Base-by-base conservation (phyloP, 2,888 invertebrate genomes). In the Catonia carolina region DNA sequence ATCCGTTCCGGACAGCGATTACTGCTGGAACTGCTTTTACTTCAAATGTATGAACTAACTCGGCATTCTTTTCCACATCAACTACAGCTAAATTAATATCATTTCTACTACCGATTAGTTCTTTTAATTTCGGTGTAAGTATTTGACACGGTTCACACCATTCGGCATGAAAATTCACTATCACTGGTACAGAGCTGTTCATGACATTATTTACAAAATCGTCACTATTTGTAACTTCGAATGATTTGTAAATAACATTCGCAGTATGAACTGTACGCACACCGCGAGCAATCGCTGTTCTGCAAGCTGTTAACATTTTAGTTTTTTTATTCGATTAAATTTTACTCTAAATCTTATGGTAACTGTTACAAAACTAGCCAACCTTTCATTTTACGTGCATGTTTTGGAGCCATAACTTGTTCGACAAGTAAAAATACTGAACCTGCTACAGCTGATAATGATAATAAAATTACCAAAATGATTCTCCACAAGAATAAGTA, bases 61-160 rank as follows among this genome's bases (percentile, higher is more conserved):
- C 89, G 0, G 87, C 83, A 71, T 90, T 87, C 45, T 80, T 78
- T 68, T 90, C 91, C 0, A 91, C 88, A 71, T 90, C 86, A 0
- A 91, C 83, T 18, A 89, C 82, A 1, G 90, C 90, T 63, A 91
- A 74, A 72, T 90, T 84, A 52, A 91, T 79, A 7, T 78, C 77
- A 51, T 84, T 80, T 1, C 85, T 84, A 64, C 84, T 83, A 64
- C 84, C 84, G 27, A 90, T 79, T 51, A 91, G 72, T 69, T 88
- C 86, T 65, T 81, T 81, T 71, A 91, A 79, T 72, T 88, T 87
- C 1, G 90, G 90, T 1, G 90, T 90, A 12, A 91, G 76, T 67
- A 89, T 86, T 73, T 89, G 89, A 72, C 91, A 91, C 0, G 91
- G 90, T 72, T 89, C 89, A 69, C 91, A 91, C 91, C 91, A 91